Base-by-base conservation (phyloP, 2,797 vertebrate genomes). In the Halcyon chelicuti region DNA sequence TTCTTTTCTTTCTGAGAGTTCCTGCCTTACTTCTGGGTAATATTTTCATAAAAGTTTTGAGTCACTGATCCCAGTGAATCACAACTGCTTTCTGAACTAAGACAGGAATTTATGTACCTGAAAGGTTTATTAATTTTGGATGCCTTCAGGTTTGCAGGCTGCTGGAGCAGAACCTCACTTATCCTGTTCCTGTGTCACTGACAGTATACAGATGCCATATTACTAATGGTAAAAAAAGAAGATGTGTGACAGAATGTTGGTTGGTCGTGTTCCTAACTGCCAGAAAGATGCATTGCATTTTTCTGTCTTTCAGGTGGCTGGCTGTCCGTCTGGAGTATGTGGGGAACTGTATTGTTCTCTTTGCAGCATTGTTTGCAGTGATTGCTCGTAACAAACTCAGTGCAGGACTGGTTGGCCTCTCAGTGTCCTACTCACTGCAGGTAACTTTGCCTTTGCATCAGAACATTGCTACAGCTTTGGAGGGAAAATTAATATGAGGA, bases 351-450 rank as follows among this genome's bases (percentile, higher is more conserved):
- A 99, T 99, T 1, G 99, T 99, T 78, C 96, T 98, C 10, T 99
- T 98, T n/a, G 99, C 99, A 1, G 98, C 99, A 0, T 75, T 99
- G 51, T 99, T 99, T 31, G 98, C 99, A 0, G 99, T 99, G 70
- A 97, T 99, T 5, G 98, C 98, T 71, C 98, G 99, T 93, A 95
- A 98, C 51, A 99, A 81, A 22, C 98, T 99, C 63, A 99, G 99
- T 1, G 98, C 99, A 0, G 99, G 99, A 23, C 93, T 99, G 61
- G 98, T 99, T 95, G 99, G 99, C 8, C 98, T 99, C 86, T 99
- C 99, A 0, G 98, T 99, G 90, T 99, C 99, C 10, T 99, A 99
- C 42, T 99, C 99, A 0, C 96, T 99, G 25, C 99, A 99, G 99
- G 99, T 99, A 96, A 94, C 18, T 57, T 13, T 80, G 40, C n/a